A percentile compares a stretch with the other conserved stretches of the same genome.
Conservation (phyloP, 2,797 vertebrate genomes). For the Etheostoma perlongum region DNA sequence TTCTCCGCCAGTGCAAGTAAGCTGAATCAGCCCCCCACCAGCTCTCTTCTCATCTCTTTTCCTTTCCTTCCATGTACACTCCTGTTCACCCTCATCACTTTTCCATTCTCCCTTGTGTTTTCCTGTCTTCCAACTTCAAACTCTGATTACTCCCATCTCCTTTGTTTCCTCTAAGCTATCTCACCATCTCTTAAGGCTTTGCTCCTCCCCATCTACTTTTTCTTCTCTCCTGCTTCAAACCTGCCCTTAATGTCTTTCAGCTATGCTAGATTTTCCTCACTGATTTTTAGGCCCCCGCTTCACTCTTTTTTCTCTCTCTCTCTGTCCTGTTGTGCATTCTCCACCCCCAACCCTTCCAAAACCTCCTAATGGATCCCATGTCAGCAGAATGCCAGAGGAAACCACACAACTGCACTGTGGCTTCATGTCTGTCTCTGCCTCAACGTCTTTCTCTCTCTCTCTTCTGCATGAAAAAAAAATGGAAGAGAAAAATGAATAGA, state of each 20-base stretch:
- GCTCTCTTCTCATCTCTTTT: constrained; percentile 37
- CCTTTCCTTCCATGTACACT: constrained; percentile 42
- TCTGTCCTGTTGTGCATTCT: constrained; percentile 57
- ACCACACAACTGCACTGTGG: constrained; percentile 81
- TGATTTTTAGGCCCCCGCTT: constrained; percentile 50
- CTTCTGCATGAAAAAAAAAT: constrained; percentile 36
- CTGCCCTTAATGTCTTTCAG: constrained; percentile 60
- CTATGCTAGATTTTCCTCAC: constrained; percentile 56
- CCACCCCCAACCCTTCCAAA: constrained; percentile 51
- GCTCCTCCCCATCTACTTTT: constrained; percentile 67
- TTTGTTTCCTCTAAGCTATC: constrained; percentile 74
- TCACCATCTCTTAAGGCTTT: constrained; percentile 68
- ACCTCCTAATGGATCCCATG: constrained; percentile 77
- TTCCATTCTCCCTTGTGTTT: constrained; percentile 65
- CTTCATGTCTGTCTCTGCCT: constrained; percentile 75
- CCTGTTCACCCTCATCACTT: constrained; percentile 66
- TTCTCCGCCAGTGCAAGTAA: constrained; percentile 56
- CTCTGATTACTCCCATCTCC: constrained; percentile 68
- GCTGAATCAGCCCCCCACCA: constrained; percentile 66
- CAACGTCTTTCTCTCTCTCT: constrained; percentile 46
- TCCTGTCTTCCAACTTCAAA: constrained; percentile 74
- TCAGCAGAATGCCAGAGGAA: constrained; percentile 83
- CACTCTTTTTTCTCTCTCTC: constrained; percentile 32
- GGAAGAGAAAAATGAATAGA: constrained; percentile 38
- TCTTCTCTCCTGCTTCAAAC: constrained; percentile 60